Evolutionary conservation across 2,113 vertebrate genomes (phyloP), one percentile per base, ranked within the genome.

Genomic region (Trochalopteron elliotii): DNA sequence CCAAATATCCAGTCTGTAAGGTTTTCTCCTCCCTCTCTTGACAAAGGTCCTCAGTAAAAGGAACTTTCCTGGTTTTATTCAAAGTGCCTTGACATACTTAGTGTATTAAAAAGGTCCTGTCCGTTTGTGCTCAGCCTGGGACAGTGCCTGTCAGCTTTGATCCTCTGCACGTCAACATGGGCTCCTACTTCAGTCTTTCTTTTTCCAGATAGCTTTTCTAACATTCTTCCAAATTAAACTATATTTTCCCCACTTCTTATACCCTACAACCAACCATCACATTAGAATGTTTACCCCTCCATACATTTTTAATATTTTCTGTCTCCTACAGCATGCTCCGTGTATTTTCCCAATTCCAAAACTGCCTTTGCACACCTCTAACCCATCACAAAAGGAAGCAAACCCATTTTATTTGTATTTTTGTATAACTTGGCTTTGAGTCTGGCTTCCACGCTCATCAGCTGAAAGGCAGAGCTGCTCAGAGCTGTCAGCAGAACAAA

Each of bases 401-500:
- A 83, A 71, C 44, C 12, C 72, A 3, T 57, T 94, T 91, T 90
- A 30, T 53, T 64, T 83, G 76, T 82, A 11, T 56, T 94, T 94
- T 77, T 93, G 72, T 77, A 7, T 30, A 77, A 60, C 64, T 81
- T 3, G 1, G 55, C 87, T 92, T 77, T 74, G 63, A 78, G 60
- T 17, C 27, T 77, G 77, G 61, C 72, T 82, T 39, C 25, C 64
- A 64, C 15, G 7, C 31, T 49, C 87, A 35, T 33, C 9, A 25
- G 40, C 21, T 91, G 87, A 68, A 83, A 68, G 76, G 59, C 89
- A 94, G 70, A 89, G 37, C 76, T 44, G 78, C 84, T 93, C 82
- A 77, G 95, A 87, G 87, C 94, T 96, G 94, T 90, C 96, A 96
- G 53, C 65, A 93, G 64, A 47, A 21, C 63, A 74, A 69, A 87